Evolutionary conservation across 1,140 invertebrate species (phyloP).

Genomic region (Dicyema japonicum): DNA sequence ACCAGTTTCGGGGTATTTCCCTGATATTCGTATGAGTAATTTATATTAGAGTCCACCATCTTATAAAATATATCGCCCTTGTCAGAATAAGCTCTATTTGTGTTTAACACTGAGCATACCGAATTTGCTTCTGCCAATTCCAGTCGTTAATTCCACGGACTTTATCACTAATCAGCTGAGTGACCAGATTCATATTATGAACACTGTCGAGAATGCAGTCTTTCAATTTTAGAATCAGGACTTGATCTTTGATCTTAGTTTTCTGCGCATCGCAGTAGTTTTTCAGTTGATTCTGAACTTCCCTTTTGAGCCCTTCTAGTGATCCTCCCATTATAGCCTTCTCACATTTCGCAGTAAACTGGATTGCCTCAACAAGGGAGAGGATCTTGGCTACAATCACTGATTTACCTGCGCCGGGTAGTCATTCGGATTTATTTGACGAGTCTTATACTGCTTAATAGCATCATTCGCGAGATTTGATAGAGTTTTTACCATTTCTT

Average conservation of each 20-base stretch:
- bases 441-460: constrained; percentile 23
- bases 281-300: constrained; percentile 27
- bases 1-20: constrained; percentile 61
- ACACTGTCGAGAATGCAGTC: constrained; percentile 64
- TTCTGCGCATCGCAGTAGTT: constrained; percentile 28
- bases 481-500: constrained; percentile 45
- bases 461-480: constrained; percentile 31
- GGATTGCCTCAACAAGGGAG: constrained; percentile 29
- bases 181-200: constrained; percentile 48
- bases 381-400: constrained; percentile 24
- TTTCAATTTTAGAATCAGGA: constrained; percentile 25
- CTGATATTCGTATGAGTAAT: constrained; percentile 86
- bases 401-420: constrained; percentile 21
- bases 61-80: background rate
- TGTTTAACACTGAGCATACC: constrained; percentile 26
- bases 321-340: constrained; percentile 33
- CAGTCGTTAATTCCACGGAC: constrained; percentile 35
- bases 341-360: constrained; percentile 47
- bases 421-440: too few species aligned
- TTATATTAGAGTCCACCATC: constrained; percentile 56
- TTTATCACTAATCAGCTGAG: constrained; percentile 33
- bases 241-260: constrained; percentile 9
- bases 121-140: constrained; percentile 74
- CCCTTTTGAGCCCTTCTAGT: constrained; percentile 23
- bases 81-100: background rate